Conservation (phyloP, 2,113 vertebrate genomes). For the Cebus imitator region DNA sequence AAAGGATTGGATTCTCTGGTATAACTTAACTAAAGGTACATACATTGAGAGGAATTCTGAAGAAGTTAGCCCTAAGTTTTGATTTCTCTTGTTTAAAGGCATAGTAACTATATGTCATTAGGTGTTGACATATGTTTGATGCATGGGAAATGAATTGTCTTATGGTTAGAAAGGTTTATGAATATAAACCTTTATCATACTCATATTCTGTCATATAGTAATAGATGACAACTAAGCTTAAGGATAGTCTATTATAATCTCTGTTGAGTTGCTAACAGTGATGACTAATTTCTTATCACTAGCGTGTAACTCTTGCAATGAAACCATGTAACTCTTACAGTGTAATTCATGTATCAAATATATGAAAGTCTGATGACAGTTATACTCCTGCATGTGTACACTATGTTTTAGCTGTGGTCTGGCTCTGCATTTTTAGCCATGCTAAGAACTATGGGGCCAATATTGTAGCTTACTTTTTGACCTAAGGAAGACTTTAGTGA, state of each 20-base stretch:
- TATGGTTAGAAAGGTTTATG: neutral
- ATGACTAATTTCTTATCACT: neutral
- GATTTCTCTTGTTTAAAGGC: constrained; percentile 16
- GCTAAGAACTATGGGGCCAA: neutral
- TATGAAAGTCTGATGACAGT: neutral
- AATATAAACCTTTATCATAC: neutral
- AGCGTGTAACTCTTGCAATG: neutral
- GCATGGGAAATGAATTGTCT: neutral
- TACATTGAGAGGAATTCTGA: neutral
- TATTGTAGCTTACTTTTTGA: neutral
- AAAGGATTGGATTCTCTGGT: neutral
- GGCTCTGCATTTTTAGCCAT: neutral
- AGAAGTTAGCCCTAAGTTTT: neutral
- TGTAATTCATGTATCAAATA: neutral
- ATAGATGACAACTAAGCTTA: neutral
- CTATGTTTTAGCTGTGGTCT: neutral
- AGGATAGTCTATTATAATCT: neutral
- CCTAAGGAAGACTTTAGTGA: neutral
- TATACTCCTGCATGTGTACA: neutral
- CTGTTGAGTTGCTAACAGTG: neutral
- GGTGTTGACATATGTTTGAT: constrained; percentile 30
- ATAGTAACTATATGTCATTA: neutral
- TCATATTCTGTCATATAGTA: neutral
- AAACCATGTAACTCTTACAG: neutral
- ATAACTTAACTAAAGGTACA: neutral